These are phyloP conservation scores for Tuta absoluta DNA, from an alignment of 2,888 invertebrate genomes.

Conservation along the genomic window DNA sequence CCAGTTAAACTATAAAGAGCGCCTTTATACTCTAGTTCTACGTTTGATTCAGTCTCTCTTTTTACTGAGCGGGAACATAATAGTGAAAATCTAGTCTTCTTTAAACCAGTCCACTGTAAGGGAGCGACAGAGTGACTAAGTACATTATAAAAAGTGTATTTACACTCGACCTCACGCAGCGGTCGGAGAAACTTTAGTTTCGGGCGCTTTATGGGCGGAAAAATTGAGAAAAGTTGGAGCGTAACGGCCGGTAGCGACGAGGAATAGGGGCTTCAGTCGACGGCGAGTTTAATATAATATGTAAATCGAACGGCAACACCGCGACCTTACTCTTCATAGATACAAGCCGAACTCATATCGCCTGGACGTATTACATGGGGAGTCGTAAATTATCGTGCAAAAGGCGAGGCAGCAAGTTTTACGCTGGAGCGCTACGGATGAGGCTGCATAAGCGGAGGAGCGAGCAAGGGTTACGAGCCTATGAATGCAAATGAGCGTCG, in stretches of 20 bases:
- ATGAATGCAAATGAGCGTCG: slow-evolving; percentile 80
- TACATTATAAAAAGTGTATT: slow-evolving; percentile 79
- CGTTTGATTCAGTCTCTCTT: slow-evolving; percentile 11
- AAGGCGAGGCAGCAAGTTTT: slow-evolving; percentile 73
- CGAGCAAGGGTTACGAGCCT: slow-evolving; percentile 79
- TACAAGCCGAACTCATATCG: slow-evolving; percentile 73
- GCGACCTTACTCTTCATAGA: slow-evolving; percentile 69
- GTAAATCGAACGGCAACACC: slow-evolving; percentile 76
- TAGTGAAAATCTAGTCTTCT: slow-evolving; percentile 50
- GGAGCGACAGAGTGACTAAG: slow-evolving; percentile 72
- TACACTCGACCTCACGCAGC: slow-evolving; percentile 77
- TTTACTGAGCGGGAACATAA: slow-evolving; percentile 17
- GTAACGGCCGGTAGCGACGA: slow-evolving; percentile 77
- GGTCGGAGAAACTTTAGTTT: slow-evolving; percentile 75
- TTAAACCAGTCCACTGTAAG: slow-evolving; percentile 63
- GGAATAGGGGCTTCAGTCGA: slow-evolving; percentile 60
- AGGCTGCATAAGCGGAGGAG: slow-evolving; percentile 64
- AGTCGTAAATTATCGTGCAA: slow-evolving; percentile 78
- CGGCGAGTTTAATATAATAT: slow-evolving; percentile 80
- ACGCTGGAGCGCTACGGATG: slow-evolving; percentile 59
- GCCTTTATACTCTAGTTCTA: slow-evolving; percentile 10
- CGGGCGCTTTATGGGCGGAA: slow-evolving; percentile 79
- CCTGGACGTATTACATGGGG: slow-evolving; percentile 75
- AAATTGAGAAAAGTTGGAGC: slow-evolving; percentile 80
- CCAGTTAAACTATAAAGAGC: slow-evolving; percentile 17